Evolutionary conservation across 2,797 vertebrate genomes (phyloP), one percentile per base, ranked within the genome.

Genomic region (Smutsia gigantea): DNA sequence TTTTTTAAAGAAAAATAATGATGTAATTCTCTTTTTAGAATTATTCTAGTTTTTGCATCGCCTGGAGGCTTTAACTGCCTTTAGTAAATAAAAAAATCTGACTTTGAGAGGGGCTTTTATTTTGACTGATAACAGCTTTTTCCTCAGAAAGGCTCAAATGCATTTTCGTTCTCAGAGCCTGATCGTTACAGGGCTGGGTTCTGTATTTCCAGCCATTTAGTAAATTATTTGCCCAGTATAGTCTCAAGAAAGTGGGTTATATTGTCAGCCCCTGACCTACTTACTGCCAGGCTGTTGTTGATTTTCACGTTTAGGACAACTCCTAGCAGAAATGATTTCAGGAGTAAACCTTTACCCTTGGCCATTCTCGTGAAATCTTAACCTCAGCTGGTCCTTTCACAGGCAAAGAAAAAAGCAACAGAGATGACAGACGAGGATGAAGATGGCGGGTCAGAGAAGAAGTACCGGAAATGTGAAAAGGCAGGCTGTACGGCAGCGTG

Each of bases 401-500:
- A 99, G 99, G 99, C 99, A 49, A 99, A 99, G 98, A 99, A 99
- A 97, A 99, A 99, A 98, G 98, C 99, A 34, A 99, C 99, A 77
- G 98, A 99, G 1, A 98, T 98, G 0, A 99, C 99, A 68, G 99
- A 99, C 55, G 99, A 99, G 46, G 99, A 99, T 21, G 98, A 99
- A 39, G 98, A 98, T 2, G 99, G 99, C 21, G 99, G 98, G 0
- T 99, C 99, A 0, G 99, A 99, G 98, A 99, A 99, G 98, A 99
- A 99, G 98, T 99, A 99, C 2, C 99, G 99, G 63, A 99, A 99
- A 89, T 99, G 99, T 98, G 99, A 99, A 98, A 99, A 99, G 98
- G 99, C 99, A 0, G 99, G 99, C 61, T 99, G 99, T 84, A 99
- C 99, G 0, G 99, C 99, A 19, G 98, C 99, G 0, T 99, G 99